Evolutionary conservation across 2,797 vertebrate genomes (phyloP).

Genomic region (Scolopax bukidnonensis): DNA sequence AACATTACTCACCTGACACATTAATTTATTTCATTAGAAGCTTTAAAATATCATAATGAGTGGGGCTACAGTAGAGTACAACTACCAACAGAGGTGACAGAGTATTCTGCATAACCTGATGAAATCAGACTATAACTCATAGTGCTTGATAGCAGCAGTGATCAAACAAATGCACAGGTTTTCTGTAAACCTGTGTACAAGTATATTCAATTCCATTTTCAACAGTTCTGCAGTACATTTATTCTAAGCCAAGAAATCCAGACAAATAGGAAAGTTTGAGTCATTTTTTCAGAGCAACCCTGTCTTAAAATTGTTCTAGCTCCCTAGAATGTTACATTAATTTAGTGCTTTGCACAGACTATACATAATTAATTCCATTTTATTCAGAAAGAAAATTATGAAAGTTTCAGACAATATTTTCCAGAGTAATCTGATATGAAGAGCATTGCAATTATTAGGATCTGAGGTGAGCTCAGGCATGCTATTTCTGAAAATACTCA

Average conservation of each 20-base stretch:
- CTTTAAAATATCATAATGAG: not conserved
- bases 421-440: not conserved
- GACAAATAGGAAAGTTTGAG: not conserved
- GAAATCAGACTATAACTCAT: not conserved
- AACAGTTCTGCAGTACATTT: not conserved
- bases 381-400: not conserved
- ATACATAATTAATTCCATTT: not conserved
- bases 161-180: not conserved
- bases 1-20: not conserved
- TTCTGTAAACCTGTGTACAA: not conserved
- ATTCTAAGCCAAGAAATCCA: not conserved
- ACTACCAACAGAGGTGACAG: not conserved
- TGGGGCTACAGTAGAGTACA: not conserved
- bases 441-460: not conserved
- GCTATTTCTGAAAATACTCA: conserved; percentile 12
- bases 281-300: not conserved
- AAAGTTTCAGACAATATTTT: not conserved
- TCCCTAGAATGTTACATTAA: not conserved
- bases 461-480: not conserved
- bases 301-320: not conserved
- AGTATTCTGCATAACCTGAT: not conserved
- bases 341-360: not conserved
- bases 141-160: not conserved
- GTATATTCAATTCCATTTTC: not conserved
- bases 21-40: not conserved